Evolutionary conservation across 2,888 invertebrate genomes (phyloP).

Genomic region (Monoplex corrugatus): DNA sequence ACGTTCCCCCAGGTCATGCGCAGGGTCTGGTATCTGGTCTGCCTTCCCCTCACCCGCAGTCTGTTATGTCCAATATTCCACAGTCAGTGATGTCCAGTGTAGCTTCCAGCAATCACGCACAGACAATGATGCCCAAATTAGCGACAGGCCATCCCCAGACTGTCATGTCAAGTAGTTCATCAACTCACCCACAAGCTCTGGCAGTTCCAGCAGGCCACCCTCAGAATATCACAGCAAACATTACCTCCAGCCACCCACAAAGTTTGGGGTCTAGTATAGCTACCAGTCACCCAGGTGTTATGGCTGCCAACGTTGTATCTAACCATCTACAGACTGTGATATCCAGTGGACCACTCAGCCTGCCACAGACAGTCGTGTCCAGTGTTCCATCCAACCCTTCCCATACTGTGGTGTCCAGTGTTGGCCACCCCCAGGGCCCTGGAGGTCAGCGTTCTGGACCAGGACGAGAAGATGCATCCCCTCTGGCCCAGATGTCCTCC

Average conservation of each 20-base stretch:
- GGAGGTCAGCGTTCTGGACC: not conserved
- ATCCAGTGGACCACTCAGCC: not conserved
- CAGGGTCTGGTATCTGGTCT: no score
- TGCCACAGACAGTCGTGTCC: not conserved
- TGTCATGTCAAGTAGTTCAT: not conserved
- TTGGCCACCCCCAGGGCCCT: not conserved
- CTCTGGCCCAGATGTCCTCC: conserved; percentile 35
- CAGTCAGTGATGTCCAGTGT: no score
- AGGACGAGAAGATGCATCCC: conserved; percentile 18
- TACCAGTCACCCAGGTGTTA: no score
- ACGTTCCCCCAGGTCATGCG: not conserved
- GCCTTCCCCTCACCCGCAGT: no score
- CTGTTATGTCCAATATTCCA: not conserved
- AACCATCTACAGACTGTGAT: not conserved
- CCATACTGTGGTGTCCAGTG: not conserved
- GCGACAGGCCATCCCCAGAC: no score
- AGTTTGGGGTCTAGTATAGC: no score
- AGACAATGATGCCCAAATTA: no score
- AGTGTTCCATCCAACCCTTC: not conserved
- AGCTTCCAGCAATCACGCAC: no score
- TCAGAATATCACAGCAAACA: not conserved
- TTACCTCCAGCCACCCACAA: not conserved
- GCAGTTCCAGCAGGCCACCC: not conserved
- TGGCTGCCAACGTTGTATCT: no score
- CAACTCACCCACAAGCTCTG: not conserved